Evolutionary conservation across 2,797 vertebrate species (phyloP), one percentile per base, ranked within the genome.

Genomic region (Mastacembelus armatus): DNA sequence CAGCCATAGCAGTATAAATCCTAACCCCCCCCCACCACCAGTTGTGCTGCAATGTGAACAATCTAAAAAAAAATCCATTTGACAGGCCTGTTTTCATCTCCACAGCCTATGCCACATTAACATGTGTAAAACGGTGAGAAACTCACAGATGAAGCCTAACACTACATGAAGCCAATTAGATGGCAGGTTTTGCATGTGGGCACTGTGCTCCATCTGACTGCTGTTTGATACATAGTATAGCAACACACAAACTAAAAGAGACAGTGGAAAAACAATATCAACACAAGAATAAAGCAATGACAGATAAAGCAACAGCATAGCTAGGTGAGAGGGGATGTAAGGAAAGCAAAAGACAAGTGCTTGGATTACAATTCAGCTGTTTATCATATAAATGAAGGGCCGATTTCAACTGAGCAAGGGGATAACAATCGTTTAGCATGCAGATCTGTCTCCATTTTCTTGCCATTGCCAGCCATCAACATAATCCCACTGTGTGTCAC

Each of bases 361-460:
- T 50, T 50, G 43, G 71, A 76, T 86, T 71, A 71, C 40, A 67
- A 71, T 81, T 77, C 56, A 54, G 52, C 80, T 88, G 80, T 87
- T 90, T 85, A 85, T 87, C 85, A 86, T 84, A 85, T 81, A 86
- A 85, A 88, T 87, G 80, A 84, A 87, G 79, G 80, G 63, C 70
- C 11, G 30, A 62, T 67, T 81, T 77, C 57, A 56, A 67, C 77
- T 74, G 64, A 64, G 74, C 66, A 44, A 57, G 61, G 62, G 83
- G 78, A 78, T 69, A 63, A 77, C 75, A 80, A 85, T 80, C 80
- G 36, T 32, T 51, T 57, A 58, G 33, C 73, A 71, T 57, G 56
- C 60, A 67, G 69, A 84, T 78, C 77, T 32, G 61, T 85, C 70
- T 77, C 66, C 18, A 62, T 81, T 66, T 64, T 64, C 55, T 51